Percentiles rank a stretch among this genome's conserved stretches.
Conservation (phyloP, 2,888 invertebrate genomes). For the Bruchidius siliquastri region DNA sequence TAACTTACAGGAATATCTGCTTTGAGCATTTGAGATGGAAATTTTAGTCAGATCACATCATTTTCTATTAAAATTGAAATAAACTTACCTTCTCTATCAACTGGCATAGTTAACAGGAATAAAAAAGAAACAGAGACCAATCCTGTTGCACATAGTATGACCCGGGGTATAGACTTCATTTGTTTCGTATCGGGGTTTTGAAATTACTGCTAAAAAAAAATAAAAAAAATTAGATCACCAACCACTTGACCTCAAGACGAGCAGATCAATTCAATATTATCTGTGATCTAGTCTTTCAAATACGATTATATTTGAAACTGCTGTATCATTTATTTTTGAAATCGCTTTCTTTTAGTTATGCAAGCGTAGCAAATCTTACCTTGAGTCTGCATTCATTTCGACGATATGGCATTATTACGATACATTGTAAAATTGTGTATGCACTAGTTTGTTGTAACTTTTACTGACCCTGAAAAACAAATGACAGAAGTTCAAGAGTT, state of each 20-base stretch:
- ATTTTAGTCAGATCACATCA: too few species aligned
- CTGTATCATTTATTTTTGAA: neutral
- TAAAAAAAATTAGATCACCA: neutral
- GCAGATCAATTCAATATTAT: neutral
- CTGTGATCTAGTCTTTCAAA: neutral
- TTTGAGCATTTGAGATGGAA: too few species aligned
- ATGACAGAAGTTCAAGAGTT: neutral
- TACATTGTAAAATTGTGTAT: neutral
- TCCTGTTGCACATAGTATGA: constrained; percentile 12
- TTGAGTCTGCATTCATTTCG: neutral
- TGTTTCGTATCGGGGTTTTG: constrained; percentile 7
- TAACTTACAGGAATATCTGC: too few species aligned
- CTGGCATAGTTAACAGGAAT: constrained; percentile 19
- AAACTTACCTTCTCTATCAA: constrained; percentile 30
- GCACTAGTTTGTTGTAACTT: neutral
- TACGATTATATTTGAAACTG: neutral
- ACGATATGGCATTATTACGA: neutral
- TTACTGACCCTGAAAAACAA: neutral
- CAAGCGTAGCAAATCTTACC: neutral
- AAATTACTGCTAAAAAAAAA: constrained; percentile 4
- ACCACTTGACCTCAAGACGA: constrained; percentile 1
- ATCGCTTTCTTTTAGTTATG: neutral
- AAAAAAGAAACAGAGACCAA: constrained; percentile 16
- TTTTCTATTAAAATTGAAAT: too few species aligned
- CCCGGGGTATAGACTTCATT: constrained; percentile 16